phyloP scores from a whole-genome alignment of 2,888 invertebrate species.

The Therioaphis trifolii region DNA sequence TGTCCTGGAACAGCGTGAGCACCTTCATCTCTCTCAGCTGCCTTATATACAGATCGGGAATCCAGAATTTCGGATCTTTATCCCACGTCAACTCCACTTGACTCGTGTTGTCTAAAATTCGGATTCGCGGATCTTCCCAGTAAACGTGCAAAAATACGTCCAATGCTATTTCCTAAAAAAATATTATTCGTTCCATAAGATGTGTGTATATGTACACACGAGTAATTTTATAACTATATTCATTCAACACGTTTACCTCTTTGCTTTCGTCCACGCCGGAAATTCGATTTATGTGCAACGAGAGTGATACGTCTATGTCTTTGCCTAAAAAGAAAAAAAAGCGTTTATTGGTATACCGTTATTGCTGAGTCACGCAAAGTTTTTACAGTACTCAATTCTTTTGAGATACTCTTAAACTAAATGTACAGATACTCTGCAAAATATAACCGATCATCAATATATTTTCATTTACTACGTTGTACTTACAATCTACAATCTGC shows the following conservation, averaged over 20 bases:
- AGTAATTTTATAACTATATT: background rate
- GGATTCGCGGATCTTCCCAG: constrained; percentile 73
- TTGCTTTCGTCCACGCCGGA: constrained; percentile 76
- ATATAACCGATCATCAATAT: background rate
- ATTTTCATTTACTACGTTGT: background rate
- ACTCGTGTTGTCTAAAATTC: constrained; percentile 68
- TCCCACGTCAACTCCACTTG: constrained; percentile 68
- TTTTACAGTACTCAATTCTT: no score
- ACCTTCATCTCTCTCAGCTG: constrained; percentile 75
- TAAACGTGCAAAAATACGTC: constrained; percentile 77
- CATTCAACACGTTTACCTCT: constrained; percentile 71
- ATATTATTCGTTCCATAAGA: background rate
- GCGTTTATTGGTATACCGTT: no score
- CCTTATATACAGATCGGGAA: constrained; percentile 76
- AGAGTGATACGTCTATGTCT: constrained; percentile 74
- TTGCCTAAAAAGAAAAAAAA: constrained; percentile 68
- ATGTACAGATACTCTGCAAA: no score
- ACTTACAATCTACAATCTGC: no score
- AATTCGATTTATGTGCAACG: constrained; percentile 74
- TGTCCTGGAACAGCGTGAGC: constrained; percentile 74
- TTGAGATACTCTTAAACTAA: no score
- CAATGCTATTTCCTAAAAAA: constrained; percentile 74
- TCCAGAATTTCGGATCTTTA: constrained; percentile 70
- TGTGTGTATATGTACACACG: background rate
- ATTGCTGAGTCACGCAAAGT: no score